These are phyloP conservation scores for Actenoides lindsayi DNA, from an alignment of 2,113 vertebrate species.

Conservation along the genomic window DNA sequence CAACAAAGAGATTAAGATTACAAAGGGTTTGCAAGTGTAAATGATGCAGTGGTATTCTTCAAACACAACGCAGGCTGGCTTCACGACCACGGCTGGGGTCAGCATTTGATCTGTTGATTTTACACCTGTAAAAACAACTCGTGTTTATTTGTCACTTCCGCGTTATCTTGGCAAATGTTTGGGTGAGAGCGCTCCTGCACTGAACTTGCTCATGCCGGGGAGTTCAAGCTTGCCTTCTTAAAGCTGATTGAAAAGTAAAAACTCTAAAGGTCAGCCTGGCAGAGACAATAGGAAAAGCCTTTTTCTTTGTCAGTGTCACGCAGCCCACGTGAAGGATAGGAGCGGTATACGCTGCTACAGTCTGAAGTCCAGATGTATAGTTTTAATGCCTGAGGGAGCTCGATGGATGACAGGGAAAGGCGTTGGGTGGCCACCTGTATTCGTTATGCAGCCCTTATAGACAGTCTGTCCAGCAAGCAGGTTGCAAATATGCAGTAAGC, in stretches of 20 bases:
- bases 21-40: conserved; percentile 84
- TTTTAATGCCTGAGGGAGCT: not conserved
- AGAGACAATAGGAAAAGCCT: conserved; percentile 58
- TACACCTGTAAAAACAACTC: conserved; percentile 83
- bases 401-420: accelerated
- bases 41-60: conserved; percentile 79
- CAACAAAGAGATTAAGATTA: conserved; percentile 86
- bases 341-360: not conserved
- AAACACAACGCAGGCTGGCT: conserved; percentile 70
- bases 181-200: conserved; percentile 36
- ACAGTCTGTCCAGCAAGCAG: not conserved
- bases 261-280: conserved; percentile 69
- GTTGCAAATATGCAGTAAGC: not conserved
- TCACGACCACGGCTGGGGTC: conserved; percentile 69
- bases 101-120: conserved; percentile 81
- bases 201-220: conserved; percentile 62
- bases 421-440: not conserved
- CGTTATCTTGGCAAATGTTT: conserved; percentile 74
- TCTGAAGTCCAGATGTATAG: not conserved
- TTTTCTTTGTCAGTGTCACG: conserved; percentile 16
- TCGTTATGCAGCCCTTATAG: conserved; percentile 23
- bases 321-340: conserved; percentile 11
- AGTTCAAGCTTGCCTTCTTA: conserved; percentile 59
- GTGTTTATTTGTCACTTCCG: conserved; percentile 78
- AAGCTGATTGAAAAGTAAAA: conserved; percentile 74